Evolutionary conservation across 2,888 invertebrate species (phyloP).

Genomic region (Platypus cylindrus): DNA sequence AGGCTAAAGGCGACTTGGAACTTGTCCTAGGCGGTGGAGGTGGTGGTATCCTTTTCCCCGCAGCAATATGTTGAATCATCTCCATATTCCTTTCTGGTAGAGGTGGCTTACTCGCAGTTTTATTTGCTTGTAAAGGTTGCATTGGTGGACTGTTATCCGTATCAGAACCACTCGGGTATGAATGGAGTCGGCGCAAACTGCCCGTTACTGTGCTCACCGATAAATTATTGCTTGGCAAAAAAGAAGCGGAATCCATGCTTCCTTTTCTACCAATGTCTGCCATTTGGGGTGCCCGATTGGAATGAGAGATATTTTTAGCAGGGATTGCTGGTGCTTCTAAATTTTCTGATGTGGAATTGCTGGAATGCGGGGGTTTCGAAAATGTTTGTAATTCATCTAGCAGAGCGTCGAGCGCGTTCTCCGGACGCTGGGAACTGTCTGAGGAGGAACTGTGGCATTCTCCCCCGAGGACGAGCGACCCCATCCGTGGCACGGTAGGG

Average conservation of each 20-base stretch:
- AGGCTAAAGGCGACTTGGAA: slow-evolving; percentile 75
- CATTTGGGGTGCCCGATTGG: slow-evolving; percentile 35
- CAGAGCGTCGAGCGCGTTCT: slow-evolving; percentile 96
- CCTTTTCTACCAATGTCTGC: slow-evolving; percentile 42
- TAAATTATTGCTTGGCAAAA: slow-evolving; percentile 31
- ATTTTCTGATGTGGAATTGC: slow-evolving; percentile 24
- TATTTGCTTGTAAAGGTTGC: slow-evolving; percentile 42
- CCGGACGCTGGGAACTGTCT: slow-evolving; percentile 56
- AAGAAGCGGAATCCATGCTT: slow-evolving; percentile 40
- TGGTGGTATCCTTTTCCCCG: slow-evolving; percentile 67
- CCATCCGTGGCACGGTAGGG: slow-evolving; percentile 48
- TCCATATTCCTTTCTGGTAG: slow-evolving; percentile 73
- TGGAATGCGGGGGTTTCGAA: slow-evolving; percentile 49
- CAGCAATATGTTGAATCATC: slow-evolving; percentile 52
- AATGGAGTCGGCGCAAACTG: slow-evolving; percentile 62
- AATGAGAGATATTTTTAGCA: slow-evolving; percentile 28
- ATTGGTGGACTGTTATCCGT: slow-evolving; percentile 67
- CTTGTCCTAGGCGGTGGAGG: slow-evolving; percentile 89
- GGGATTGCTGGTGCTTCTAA: slow-evolving; percentile 31
- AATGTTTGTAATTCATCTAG: slow-evolving; percentile 87
- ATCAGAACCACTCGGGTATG: slow-evolving; percentile 77
- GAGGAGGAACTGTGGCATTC: slow-evolving; percentile 32
- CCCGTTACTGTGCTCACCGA: slow-evolving; percentile 37
- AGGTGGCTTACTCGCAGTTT: slow-evolving; percentile 56
- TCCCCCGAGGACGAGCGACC: slow-evolving; percentile 47